These are phyloP conservation scores for Ornithoptera priamus DNA, from an alignment of 2,888 invertebrate genomes.

Conservation along the genomic window DNA sequence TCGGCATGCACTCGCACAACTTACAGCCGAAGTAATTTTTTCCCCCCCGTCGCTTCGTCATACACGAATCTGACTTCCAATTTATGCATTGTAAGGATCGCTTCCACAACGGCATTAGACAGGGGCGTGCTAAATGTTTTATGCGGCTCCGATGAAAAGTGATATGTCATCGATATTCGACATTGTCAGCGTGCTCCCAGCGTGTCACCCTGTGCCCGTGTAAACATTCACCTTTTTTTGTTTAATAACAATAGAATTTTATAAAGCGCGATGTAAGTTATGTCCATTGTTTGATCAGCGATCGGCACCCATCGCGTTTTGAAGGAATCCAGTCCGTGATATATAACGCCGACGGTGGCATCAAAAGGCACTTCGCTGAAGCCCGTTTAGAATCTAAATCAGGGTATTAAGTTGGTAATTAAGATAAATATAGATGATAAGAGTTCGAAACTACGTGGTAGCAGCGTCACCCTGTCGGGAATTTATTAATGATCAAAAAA, in stretches of 20 bases:
- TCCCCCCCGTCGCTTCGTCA: conserved; percentile 24
- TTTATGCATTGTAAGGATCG: conserved; percentile 35
- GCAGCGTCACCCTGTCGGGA: conserved; percentile 54
- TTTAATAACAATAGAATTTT: conserved; percentile 59
- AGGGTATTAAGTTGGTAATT: conserved; percentile 68
- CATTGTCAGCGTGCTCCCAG: conserved; percentile 50
- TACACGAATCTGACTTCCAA: conserved; percentile 31
- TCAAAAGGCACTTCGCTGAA: conserved; percentile 65
- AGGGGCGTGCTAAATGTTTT: conserved; percentile 32
- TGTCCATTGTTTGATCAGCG: conserved; percentile 70
- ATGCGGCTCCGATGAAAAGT: conserved; percentile 46
- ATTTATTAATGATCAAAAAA: conserved; percentile 45
- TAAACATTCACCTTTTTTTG: conserved; percentile 53
- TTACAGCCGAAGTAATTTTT: conserved; percentile 47
- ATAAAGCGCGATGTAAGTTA: conserved; percentile 50
- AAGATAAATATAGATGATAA: conserved; percentile 75
- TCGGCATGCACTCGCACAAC: conserved; percentile 43
- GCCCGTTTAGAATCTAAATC: conserved; percentile 68
- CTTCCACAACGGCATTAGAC: conserved; percentile 37
- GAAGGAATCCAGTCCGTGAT: conserved; percentile 57
- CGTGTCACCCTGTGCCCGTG: conserved; percentile 54
- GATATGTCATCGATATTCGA: conserved; percentile 53
- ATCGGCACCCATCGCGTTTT: conserved; percentile 57
- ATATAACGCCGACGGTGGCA: conserved; percentile 75
- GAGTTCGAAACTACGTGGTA: conserved; percentile 59